Percentiles rank a stretch among this genome's conserved stretches.
These are phyloP conservation scores for Fragum fragum DNA, from an alignment of 2,888 invertebrate genomes.

Conservation along the genomic window DNA sequence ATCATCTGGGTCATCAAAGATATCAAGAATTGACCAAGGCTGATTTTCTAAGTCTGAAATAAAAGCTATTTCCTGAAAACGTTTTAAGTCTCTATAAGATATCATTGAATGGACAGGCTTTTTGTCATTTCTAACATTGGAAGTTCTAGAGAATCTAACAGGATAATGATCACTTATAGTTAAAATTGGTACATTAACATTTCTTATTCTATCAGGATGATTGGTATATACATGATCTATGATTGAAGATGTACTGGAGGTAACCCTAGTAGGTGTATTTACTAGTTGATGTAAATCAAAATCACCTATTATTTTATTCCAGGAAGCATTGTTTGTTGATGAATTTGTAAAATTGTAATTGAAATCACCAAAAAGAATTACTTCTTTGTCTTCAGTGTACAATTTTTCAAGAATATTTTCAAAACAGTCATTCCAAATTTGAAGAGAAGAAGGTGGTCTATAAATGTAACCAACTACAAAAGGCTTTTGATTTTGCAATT, in stretches of 20 bases:
- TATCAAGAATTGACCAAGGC: slow-evolving; percentile 13
- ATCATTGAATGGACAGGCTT: background rate
- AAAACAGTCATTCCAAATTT: background rate
- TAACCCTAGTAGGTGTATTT: slow-evolving; percentile 17
- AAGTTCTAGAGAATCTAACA: background rate
- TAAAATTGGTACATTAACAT: background rate
- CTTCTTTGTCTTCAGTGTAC: background rate
- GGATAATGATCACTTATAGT: slow-evolving; percentile 27
- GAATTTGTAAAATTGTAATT: background rate
- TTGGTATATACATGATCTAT: slow-evolving; percentile 23
- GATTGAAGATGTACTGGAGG: background rate
- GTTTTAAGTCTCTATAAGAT: background rate
- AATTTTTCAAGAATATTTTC: background rate
- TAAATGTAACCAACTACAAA: slow-evolving; percentile 13
- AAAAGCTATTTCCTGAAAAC: background rate
- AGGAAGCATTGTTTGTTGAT: background rate
- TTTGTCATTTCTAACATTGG: background rate
- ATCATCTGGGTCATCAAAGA: slow-evolving; percentile 13
- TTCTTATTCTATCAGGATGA: background rate
- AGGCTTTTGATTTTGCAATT: slow-evolving; percentile 10
- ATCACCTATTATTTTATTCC: background rate
- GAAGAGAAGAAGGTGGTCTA: slow-evolving; percentile 11
- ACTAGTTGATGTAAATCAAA: background rate
- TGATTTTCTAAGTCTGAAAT: slow-evolving; percentile 9
- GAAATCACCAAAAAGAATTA: background rate